A percentile compares a stretch with the other conserved stretches of the same genome.
Evolutionary conservation across 92 coral and sea anemone genomes (phyloP).

Genomic region (Parazoanthus atlanticus): DNA sequence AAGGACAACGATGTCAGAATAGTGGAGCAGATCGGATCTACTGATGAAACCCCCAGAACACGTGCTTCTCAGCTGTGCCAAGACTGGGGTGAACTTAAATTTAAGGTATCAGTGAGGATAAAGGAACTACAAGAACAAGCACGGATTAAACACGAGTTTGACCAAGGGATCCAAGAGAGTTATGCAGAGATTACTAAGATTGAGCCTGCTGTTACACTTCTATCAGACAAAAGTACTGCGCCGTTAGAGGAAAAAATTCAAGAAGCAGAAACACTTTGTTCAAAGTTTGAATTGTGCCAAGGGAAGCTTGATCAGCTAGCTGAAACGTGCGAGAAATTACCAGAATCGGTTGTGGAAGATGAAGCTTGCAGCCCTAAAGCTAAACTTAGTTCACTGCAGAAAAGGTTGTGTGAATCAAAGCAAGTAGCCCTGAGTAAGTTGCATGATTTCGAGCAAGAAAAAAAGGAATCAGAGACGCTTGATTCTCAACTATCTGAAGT

Average conservation of each 20-base stretch:
- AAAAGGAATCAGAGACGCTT: slow-evolving; percentile 27
- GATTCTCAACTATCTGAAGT: slow-evolving; percentile 46
- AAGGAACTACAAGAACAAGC: slow-evolving; percentile 62
- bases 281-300: slow-evolving; percentile 56
- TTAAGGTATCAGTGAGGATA: slow-evolving; percentile 55
- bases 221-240: slow-evolving; percentile 34
- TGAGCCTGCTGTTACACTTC: slow-evolving; percentile 37
- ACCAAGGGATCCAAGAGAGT: slow-evolving; percentile 50
- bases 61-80: slow-evolving; percentile 64
- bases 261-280: slow-evolving; percentile 57
- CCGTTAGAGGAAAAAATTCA: slow-evolving; percentile 52
- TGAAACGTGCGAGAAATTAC: slow-evolving; percentile 58
- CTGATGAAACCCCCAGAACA: slow-evolving; percentile 40
- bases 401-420: slow-evolving; percentile 60
- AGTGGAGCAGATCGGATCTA: slow-evolving; percentile 13
- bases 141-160: slow-evolving; percentile 65
- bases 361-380: slow-evolving; percentile 61
- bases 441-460: slow-evolving; percentile 58
- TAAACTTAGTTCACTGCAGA: slow-evolving; percentile 55
- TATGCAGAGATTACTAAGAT: slow-evolving; percentile 45
- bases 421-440: slow-evolving; percentile 53
- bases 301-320: slow-evolving; percentile 67
- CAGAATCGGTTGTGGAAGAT: slow-evolving; percentile 64
- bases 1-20: slow-evolving; percentile 56
- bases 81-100: slow-evolving; percentile 71